Evolutionary conservation across 2,797 vertebrate species (phyloP), one percentile per base, ranked within the genome.

Genomic region (Mus minutoides): DNA sequence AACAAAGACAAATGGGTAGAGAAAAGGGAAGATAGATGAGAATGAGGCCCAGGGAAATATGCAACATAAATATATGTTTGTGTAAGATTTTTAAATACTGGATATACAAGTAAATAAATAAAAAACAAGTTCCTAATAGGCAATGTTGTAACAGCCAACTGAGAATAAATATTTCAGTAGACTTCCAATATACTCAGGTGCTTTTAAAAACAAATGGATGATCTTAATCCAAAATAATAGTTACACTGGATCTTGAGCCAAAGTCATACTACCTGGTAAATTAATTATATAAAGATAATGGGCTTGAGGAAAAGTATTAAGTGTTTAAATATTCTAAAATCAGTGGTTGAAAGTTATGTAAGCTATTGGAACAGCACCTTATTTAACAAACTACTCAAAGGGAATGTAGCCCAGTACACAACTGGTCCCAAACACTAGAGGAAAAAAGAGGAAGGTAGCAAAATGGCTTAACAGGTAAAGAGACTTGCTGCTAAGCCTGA

Each of bases 271-370:
- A 40, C 19, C 37, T 67, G 0, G 26, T 19, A 84, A 87, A 62
- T 82, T 82, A 94, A 60, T 89, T 56, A 85, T 29, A 49, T 24
- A 89, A 69, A 89, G 52, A 93, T 58, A 76, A 84, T 49, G 52
- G 29, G 29, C n/a, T 62, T 92, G 34, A 4, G 11, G 26, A 71
- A 91, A 91, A 88, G 40, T 46, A 56, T 17, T 17, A n/a, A 62
- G 3, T 84, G 13, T 43, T 60, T 37, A 26, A 31, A 49, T 92
- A 62, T 64, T 79, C 92, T 93, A 92, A 91, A 94, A 69, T 71
- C 40, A 87, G 62, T 54, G 56, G 37, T 34, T 92, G 76, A 60
- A 71, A 37, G 56, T 91, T 56, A 67, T 69, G 43, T 90, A 87
- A 96, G 49, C 78, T 94, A 90, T 4, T 49, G 10, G 31, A 96